Evolutionary conservation across 1,140 invertebrate species (phyloP).

Genomic region (Drosophila miranda): DNA sequence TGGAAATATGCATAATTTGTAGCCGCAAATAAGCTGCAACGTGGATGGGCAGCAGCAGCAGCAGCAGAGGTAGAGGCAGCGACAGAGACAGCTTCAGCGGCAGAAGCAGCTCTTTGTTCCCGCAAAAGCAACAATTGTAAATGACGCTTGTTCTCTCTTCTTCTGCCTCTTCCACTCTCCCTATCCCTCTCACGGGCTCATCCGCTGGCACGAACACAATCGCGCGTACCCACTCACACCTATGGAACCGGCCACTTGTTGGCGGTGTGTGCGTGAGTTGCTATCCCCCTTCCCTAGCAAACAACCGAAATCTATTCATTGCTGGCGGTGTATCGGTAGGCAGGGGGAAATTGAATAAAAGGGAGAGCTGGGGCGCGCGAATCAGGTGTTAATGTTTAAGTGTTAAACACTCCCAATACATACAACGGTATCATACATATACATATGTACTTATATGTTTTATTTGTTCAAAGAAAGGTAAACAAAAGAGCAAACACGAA

Average conservation of each 20-base stretch:
- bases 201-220: too few species aligned
- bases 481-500: slow-evolving; percentile 50
- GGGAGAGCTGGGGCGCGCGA: slow-evolving; percentile 39
- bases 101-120: slow-evolving; percentile 44
- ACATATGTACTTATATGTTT: neutral
- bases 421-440: slow-evolving; percentile 18
- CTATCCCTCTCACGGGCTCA: slow-evolving; percentile 18
- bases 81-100: slow-evolving; percentile 12
- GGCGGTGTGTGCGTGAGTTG: slow-evolving; percentile 24
- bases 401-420: slow-evolving; percentile 50
- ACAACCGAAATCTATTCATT: slow-evolving; percentile 63
- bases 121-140: slow-evolving; percentile 41
- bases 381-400: slow-evolving; percentile 71
- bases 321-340: slow-evolving; percentile 36
- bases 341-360: slow-evolving; percentile 51
- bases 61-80: slow-evolving; percentile 9
- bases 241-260: slow-evolving; percentile 60
- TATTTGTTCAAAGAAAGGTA: slow-evolving; percentile 38
- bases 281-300: slow-evolving; percentile 46
- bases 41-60: neutral
- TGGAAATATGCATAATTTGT: slow-evolving; percentile 68
- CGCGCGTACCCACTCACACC: slow-evolving; percentile 3
- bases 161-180: slow-evolving; percentile 26
- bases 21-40: slow-evolving; percentile 34
- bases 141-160: slow-evolving; percentile 27